Evolutionary conservation across 2,888 invertebrate species (phyloP), one percentile per base, ranked within the genome.

Genomic region (Epinotia nisella): DNA sequence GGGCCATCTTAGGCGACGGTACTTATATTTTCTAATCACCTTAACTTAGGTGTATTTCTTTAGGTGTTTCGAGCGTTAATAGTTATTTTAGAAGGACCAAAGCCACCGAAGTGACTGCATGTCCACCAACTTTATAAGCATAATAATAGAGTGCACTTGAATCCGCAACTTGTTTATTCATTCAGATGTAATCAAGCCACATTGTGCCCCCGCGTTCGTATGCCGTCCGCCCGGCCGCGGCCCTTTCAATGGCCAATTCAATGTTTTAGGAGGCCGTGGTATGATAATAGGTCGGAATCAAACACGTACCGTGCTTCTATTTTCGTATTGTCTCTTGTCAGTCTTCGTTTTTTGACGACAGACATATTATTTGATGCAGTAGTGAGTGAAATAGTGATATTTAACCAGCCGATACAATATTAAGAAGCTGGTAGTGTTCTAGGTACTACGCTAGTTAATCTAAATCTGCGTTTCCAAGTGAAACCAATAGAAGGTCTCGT

Each of bases 81-180:
- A 66, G 55, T 66, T 72, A 71, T 74, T 76, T 66, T 77, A 75
- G 49, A 74, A 51, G 71, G 69, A 49, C 49, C 49, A n/a, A 45
- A n/a, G n/a, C n/a, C 62, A 69, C 65, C 35, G 64, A 70, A 64
- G 74, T 64, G 73, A 75, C 75, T 53, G n/a, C n/a, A n/a, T n/a
- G 59, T 29, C 39, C 10, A 76, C 35, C 60, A 75, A 76, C 77
- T 81, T 62, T 81, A 83, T 80, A 80, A 82, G 75, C 84, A 85
- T 85, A 78, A 82, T 79, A 86, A 85, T 84, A 84, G 76, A 80
- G 82, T 82, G 79, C 83, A 86, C 82, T 86, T 83, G 83, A 83
- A 81, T 77, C 78, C 75, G 78, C 77, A 75, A 82, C 80, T 85
- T 83, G 78, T 84, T 82, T 83, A 83, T 84, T 82, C 82, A 85